phyloP scores from a whole-genome alignment of 1,140 invertebrate species.

The Drosophila simulans region DNA sequence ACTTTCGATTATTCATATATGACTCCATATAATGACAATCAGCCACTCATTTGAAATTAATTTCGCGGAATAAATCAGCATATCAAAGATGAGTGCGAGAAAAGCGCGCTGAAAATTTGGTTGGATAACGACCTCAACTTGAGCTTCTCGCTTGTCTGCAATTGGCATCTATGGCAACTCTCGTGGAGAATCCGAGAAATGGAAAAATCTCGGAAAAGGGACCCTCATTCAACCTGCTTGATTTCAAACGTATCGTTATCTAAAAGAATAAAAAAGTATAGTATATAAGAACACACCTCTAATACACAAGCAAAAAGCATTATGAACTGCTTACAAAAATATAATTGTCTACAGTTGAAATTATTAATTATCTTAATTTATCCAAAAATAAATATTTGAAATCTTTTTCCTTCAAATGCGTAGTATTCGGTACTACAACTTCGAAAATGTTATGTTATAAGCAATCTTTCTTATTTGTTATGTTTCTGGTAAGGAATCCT shows the following conservation, averaged over 20 bases:
- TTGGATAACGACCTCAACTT: not conserved
- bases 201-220: slow-evolving; percentile 14
- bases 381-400: too few species aligned
- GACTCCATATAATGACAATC: slow-evolving; percentile 53
- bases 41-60: slow-evolving; percentile 79
- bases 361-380: too few species aligned
- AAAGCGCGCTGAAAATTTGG: slow-evolving; percentile 3
- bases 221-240: slow-evolving; percentile 22
- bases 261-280: slow-evolving; percentile 32
- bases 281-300: slow-evolving; percentile 1
- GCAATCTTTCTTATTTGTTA: too few species aligned
- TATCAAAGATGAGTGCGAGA: slow-evolving; percentile 28
- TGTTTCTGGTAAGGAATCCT: too few species aligned
- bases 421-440: too few species aligned
- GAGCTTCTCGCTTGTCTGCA: slow-evolving; percentile 46
- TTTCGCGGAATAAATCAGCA: slow-evolving; percentile 68
- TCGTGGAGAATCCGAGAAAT: slow-evolving; percentile 1
- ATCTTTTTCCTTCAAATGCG: too few species aligned
- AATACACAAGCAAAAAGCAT: not conserved
- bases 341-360: too few species aligned
- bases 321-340: too few species aligned
- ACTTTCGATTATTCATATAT: slow-evolving; percentile 62
- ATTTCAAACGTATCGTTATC: slow-evolving; percentile 71
- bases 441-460: too few species aligned
- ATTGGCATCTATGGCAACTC: slow-evolving; percentile 45